Percentiles rank a stretch among this genome's conserved stretches.
Conservation (phyloP, 2,797 vertebrate species). For the Sebastes miniatus region DNA sequence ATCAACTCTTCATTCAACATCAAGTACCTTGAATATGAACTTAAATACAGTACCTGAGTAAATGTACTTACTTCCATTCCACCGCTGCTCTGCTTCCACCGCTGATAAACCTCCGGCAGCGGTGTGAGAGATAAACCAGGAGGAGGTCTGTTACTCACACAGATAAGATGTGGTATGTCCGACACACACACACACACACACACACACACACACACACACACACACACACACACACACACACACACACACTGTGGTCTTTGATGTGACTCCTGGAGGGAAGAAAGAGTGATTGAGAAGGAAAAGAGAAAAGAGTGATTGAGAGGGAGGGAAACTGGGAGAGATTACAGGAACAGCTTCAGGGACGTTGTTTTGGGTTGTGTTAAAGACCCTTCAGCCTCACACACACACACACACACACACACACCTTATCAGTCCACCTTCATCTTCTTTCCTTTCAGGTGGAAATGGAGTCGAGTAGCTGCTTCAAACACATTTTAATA, state of each 20-base stretch:
- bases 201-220: constrained; percentile 26
- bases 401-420: constrained; percentile 18
- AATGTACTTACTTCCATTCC: not conserved
- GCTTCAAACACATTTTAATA: constrained; percentile 11
- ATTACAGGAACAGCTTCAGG: constrained; percentile 68
- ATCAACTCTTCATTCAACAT: too few relatives aligned
- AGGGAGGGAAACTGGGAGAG: constrained; percentile 48
- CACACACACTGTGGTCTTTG: constrained; percentile 42
- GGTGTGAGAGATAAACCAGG: constrained; percentile 44
- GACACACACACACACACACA: constrained; percentile 23
- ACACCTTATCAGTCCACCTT: constrained; percentile 40
- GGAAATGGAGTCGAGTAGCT: not conserved
- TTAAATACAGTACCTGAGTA: not conserved
- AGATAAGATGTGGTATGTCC: constrained; percentile 59
- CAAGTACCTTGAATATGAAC: too few relatives aligned
- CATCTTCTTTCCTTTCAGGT: constrained; percentile 45
- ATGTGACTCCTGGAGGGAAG: constrained; percentile 62
- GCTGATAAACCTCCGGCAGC: constrained; percentile 41
- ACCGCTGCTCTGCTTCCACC: not conserved
- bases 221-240: constrained; percentile 28
- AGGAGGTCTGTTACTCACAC: constrained; percentile 36
- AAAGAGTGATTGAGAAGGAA: constrained; percentile 43
- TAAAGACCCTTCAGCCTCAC: constrained; percentile 13
- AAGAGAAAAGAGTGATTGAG: constrained; percentile 55
- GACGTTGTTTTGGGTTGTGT: constrained; percentile 51